These are phyloP conservation scores for Brachionus asplanchnoidis DNA, from an alignment of 1,140 invertebrate species.

Conservation along the genomic window DNA sequence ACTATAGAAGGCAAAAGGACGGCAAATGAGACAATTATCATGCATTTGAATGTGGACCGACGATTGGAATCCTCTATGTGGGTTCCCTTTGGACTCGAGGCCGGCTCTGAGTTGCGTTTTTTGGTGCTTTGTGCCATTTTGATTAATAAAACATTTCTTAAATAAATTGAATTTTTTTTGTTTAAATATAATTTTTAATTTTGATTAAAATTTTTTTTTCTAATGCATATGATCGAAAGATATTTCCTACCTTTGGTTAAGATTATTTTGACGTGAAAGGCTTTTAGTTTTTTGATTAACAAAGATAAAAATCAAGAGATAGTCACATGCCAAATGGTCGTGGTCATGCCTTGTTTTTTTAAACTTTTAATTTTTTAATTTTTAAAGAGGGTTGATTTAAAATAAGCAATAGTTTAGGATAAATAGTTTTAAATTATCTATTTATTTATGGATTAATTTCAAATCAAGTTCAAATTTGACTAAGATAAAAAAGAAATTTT, in stretches of 20 bases:
- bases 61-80: neutral
- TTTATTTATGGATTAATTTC: too few relatives aligned
- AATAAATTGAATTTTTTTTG: neutral
- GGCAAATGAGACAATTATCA: neutral
- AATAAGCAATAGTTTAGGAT: too few relatives aligned
- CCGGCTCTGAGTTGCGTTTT: neutral
- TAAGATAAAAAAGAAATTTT: too few relatives aligned
- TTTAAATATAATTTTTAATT: neutral
- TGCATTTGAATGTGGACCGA: slow-evolving; percentile 6
- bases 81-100: neutral
- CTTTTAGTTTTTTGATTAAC: neutral
- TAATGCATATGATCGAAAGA: slow-evolving; percentile 12
- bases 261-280: neutral
- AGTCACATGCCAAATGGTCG: neutral
- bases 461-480: too few relatives aligned
- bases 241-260: neutral
- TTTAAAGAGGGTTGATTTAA: too few relatives aligned
- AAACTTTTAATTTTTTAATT: too few relatives aligned
- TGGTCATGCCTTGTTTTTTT: neutral
- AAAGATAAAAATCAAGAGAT: neutral
- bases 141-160: neutral
- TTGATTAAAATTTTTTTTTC: neutral
- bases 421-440: too few relatives aligned
- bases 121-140: neutral
- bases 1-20: neutral